Evolutionary conservation across 2,888 invertebrate species (phyloP).

Genomic region (Fragum whitleyi): DNA sequence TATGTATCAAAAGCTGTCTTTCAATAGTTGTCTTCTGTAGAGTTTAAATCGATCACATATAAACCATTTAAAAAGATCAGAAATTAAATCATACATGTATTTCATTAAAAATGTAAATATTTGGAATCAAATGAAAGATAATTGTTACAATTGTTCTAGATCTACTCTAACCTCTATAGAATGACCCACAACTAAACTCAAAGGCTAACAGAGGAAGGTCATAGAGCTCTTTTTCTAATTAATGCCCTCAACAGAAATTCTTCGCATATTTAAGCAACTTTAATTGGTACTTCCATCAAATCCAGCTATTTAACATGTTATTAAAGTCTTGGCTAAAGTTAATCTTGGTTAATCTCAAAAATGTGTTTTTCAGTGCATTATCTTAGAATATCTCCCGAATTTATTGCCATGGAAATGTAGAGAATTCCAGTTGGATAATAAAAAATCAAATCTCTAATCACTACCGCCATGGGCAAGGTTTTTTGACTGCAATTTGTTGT

Average conservation of each 20-base stretch:
- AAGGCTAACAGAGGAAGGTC: background rate
- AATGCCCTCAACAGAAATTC: background rate
- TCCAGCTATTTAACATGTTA: background rate
- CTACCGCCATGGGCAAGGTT: background rate
- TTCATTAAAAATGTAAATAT: too few relatives aligned
- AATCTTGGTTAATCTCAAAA: background rate
- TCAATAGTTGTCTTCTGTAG: too few relatives aligned
- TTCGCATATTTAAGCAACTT: background rate
- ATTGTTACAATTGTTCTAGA: too few relatives aligned
- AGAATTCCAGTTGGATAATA: background rate
- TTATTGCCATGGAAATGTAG: background rate
- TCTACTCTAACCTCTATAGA: too few relatives aligned
- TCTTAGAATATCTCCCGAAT: background rate
- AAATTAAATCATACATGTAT: too few relatives aligned
- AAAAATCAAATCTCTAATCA: background rate
- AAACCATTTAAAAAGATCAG: too few relatives aligned
- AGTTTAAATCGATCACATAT: too few relatives aligned
- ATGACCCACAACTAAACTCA: too few relatives aligned
- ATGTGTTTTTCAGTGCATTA: slow-evolving; percentile 1
- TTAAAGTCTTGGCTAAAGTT: background rate
- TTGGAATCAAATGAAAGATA: too few relatives aligned
- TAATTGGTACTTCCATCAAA: background rate
- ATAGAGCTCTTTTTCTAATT: background rate
- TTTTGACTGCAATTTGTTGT: background rate
- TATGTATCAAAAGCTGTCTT: too few relatives aligned